These are phyloP conservation scores for Anniella stebbinsi DNA, from an alignment of 2,797 vertebrate genomes.

Conservation along the genomic window DNA sequence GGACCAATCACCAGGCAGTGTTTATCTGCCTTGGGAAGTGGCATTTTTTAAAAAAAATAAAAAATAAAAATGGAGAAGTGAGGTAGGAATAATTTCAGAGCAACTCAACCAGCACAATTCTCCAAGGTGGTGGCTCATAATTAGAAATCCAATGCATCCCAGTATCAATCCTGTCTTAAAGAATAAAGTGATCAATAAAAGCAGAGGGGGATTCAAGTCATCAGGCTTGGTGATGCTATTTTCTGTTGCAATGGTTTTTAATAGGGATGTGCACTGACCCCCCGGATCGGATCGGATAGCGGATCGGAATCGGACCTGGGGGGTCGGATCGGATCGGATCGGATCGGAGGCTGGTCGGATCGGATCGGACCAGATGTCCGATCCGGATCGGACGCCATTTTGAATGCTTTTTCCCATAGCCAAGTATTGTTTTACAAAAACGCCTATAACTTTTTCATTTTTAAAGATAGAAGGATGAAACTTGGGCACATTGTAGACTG, in stretches of 20 bases:
- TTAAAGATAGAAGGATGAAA: no score
- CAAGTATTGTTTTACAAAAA: no score
- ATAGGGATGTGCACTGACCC: no score
- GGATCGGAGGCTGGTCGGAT: no score
- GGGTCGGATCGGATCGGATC: no score
- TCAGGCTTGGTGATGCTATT: slow-evolving; percentile 71
- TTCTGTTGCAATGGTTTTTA: slow-evolving; percentile 75
- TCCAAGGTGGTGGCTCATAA: slow-evolving; percentile 79
- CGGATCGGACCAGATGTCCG: no score
- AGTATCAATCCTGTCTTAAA: slow-evolving; percentile 79
- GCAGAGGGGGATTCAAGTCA: slow-evolving; percentile 78
- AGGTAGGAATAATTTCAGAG: slow-evolving; percentile 74
- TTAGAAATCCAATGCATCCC: slow-evolving; percentile 80
- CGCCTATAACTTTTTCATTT: no score
- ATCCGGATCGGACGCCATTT: no score
- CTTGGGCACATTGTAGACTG: no score
- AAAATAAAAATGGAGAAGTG: slow-evolving; percentile 49
- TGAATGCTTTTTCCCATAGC: no score
- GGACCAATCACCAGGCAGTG: slow-evolving; percentile 79
- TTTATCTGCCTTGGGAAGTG: slow-evolving; percentile 82
- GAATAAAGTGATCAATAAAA: slow-evolving; percentile 82
- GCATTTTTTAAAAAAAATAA: slow-evolving; percentile 69
- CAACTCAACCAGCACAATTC: slow-evolving; percentile 77
- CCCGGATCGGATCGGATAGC: no score
- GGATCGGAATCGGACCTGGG: no score